Conservation (phyloP, 2,888 invertebrate species). For the Synergus laeviventris region DNA sequence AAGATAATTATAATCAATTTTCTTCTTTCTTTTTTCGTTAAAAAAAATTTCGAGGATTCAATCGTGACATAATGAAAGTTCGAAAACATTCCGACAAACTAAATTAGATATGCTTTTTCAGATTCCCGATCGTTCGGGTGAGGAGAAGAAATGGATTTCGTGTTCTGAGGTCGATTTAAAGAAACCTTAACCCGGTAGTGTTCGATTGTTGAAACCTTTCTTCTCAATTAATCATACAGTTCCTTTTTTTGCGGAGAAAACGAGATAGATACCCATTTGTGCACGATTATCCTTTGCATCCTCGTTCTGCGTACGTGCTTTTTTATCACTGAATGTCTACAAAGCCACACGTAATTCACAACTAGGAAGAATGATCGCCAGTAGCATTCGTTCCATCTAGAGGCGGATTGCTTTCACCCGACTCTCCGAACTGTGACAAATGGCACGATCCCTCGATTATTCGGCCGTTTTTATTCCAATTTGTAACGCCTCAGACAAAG, state of each 20-base stretch:
- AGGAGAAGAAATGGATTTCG: background rate
- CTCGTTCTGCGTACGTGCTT: background rate
- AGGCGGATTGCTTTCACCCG: constrained; percentile 45
- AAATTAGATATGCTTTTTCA: background rate
- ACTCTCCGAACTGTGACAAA: constrained; percentile 54
- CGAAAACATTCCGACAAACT: background rate
- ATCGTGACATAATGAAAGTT: background rate
- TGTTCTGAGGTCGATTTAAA: background rate
- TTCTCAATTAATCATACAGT: constrained; percentile 19
- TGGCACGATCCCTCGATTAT: constrained; percentile 53
- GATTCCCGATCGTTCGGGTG: background rate
- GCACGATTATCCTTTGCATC: constrained; percentile 36
- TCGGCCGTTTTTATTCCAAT: constrained; percentile 53
- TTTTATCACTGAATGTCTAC: constrained; percentile 22
- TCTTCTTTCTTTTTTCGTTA: background rate
- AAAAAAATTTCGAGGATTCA: background rate
- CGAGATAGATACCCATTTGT: constrained; percentile 30
- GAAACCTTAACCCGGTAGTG: background rate
- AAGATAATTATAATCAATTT: background rate
- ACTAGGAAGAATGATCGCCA: constrained; percentile 41
- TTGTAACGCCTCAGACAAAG: constrained; percentile 48
- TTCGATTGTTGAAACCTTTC: background rate
- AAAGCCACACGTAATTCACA: constrained; percentile 42
- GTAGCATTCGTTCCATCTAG: constrained; percentile 52
- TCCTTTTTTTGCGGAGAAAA: background rate